Conservation (phyloP, 1,140 invertebrate genomes). For the Pseudomyrmex cubaensis region DNA sequence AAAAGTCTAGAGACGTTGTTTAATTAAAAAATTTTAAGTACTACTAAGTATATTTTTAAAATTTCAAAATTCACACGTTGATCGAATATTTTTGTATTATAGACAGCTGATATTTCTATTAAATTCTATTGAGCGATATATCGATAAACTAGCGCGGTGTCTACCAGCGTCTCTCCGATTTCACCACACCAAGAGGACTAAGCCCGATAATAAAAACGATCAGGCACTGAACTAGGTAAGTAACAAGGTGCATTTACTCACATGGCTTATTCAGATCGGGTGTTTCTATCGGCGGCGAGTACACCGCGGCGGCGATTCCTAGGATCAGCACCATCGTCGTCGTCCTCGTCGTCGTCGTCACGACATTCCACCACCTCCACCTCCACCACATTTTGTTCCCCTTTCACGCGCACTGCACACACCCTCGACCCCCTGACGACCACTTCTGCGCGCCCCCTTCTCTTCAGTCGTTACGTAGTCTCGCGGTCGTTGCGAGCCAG, state of each 20-base stretch:
- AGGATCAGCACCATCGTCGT: conserved; percentile 67
- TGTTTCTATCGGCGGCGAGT: conserved; percentile 74
- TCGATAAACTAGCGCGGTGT: neutral
- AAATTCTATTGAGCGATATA: neutral
- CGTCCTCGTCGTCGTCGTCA: conserved; percentile 69
- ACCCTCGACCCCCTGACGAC: conserved; percentile 52
- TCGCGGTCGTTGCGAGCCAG: conserved; percentile 62
- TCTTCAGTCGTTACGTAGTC: conserved; percentile 71
- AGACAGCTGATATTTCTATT: neutral
- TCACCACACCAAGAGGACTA: neutral
- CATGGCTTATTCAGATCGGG: conserved; percentile 81
- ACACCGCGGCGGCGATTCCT: conserved; percentile 65
- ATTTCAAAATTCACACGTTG: neutral
- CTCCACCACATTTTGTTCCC: conserved; percentile 78
- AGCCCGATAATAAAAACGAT: conserved; percentile 24
- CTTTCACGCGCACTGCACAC: conserved; percentile 68
- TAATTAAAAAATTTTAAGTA: neutral
- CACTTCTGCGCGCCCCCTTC: conserved; percentile 16
- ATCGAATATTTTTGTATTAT: too few relatives aligned
- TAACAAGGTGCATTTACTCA: conserved; percentile 75
- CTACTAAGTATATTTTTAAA: too few relatives aligned
- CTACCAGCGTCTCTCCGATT: neutral
- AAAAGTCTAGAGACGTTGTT: neutral
- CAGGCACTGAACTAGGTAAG: conserved; percentile 54
- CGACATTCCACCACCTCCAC: conserved; percentile 75